Conservation (phyloP, 2,888 invertebrate genomes). For the Zygothrica quintamaculata region DNA sequence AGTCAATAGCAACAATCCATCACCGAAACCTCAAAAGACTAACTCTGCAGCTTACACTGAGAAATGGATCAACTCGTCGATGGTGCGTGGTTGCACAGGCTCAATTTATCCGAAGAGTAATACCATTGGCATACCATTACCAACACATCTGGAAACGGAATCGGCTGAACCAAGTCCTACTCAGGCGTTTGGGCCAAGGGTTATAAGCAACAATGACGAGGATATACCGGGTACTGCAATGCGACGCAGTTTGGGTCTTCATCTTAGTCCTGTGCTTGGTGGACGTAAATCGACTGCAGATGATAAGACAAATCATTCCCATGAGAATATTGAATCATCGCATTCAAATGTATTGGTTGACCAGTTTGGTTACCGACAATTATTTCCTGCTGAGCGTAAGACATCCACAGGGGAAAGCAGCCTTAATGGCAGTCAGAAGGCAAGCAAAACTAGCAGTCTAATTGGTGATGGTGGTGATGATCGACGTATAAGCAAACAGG, state of each 20-base stretch:
- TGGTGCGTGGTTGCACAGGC: conserved; percentile 52
- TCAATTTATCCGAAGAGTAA: conserved; percentile 58
- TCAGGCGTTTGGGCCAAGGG: conserved; percentile 86
- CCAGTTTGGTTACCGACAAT: conserved; percentile 77
- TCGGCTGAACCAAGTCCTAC: conserved; percentile 83
- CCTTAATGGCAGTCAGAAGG: conserved; percentile 76
- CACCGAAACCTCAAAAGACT: conserved; percentile 36
- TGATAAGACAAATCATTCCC: conserved; percentile 44
- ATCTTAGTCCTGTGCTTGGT: conserved; percentile 66
- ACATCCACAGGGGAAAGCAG: conserved; percentile 74
- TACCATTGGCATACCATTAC: conserved; percentile 69
- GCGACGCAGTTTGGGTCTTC: conserved; percentile 76
- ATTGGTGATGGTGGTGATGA: conserved; percentile 66
- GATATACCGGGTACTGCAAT: conserved; percentile 84
- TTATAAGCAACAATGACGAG: conserved; percentile 80
- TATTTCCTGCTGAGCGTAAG: conserved; percentile 67
- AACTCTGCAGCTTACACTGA: conserved; percentile 67
- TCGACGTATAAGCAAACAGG: conserved; percentile 83
- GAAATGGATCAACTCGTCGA: conserved; percentile 76
- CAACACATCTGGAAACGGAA: conserved; percentile 81
- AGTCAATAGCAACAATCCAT: conserved; percentile 28
- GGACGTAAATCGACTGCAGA: conserved; percentile 32
- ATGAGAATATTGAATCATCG: conserved; percentile 63
- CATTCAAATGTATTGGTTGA: conserved; percentile 74
- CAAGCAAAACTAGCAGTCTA: conserved; percentile 79